Conservation (phyloP, 1,140 invertebrate species). For the Drosophila virilis region DNA sequence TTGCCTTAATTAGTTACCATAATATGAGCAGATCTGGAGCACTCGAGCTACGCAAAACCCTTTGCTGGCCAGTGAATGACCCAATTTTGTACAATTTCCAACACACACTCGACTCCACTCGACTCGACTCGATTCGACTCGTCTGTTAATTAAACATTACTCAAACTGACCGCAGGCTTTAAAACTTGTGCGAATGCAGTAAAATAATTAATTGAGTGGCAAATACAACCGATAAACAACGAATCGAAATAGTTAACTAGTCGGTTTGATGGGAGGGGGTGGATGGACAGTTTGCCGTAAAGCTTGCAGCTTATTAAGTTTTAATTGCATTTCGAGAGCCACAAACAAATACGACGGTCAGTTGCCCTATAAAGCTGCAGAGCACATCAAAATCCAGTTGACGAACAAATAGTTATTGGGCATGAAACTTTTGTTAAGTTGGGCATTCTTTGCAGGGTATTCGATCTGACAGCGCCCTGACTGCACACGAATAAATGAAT, state of each 20-base stretch:
- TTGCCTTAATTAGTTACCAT: slow-evolving; percentile 45
- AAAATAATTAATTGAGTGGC: slow-evolving; percentile 56
- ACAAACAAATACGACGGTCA: background rate
- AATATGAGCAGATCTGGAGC: slow-evolving; percentile 26
- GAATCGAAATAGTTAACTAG: slow-evolving; percentile 22
- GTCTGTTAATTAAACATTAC: slow-evolving; percentile 73
- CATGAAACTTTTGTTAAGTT: too few relatives aligned
- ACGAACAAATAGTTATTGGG: background rate
- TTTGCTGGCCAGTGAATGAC: slow-evolving; percentile 27
- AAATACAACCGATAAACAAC: slow-evolving; percentile 50
- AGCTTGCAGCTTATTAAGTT: slow-evolving; percentile 53
- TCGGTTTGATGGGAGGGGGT: background rate
- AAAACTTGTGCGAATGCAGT: slow-evolving; percentile 49
- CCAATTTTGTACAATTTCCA: slow-evolving; percentile 34
- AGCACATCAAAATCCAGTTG: too few relatives aligned
- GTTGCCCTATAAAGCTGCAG: slow-evolving; percentile 1
- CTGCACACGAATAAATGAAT: slow-evolving; percentile 42
- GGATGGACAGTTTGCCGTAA: slow-evolving; percentile 26
- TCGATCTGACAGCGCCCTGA: background rate
- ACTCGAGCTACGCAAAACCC: slow-evolving; percentile 16
- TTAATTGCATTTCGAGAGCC: slow-evolving; percentile 21
- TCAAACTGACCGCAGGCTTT: slow-evolving; percentile 61
- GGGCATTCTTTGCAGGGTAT: slow-evolving; percentile 12
- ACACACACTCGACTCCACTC: slow-evolving; percentile 22
- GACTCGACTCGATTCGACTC: slow-evolving; percentile 19